Evolutionary conservation across 2,888 invertebrate species (phyloP), one percentile per base, ranked within the genome.

Genomic region (Empis livida): DNA sequence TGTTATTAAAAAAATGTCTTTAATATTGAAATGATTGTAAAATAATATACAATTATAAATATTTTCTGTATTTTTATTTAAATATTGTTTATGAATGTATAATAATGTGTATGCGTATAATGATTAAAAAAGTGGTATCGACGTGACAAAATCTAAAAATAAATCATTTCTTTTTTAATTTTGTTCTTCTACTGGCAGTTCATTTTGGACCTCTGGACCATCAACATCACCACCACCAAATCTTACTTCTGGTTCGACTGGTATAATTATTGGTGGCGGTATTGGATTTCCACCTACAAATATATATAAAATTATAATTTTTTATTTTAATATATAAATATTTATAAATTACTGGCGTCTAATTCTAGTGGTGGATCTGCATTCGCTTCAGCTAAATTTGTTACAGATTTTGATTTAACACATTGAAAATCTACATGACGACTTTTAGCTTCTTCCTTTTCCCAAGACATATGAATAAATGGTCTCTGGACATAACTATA

Each of bases 401-500:
- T 96, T 27, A 96, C 94, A 0, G 94, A 94, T 64, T 97, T 96
- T 4, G 93, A 94, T 70, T 95, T 96, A 47, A 97, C 94, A 65
- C 96, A 97, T 72, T 97, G 92, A 63, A 97, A 99, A 69, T 99
- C 99, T 0, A 99, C 99, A 64, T 99, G 99, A 1, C 99, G 81
- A 61, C 93, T 94, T 64, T 96, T 95, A 0, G 96, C 97, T 61
- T 99, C 99, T 62, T 99, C 99, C 61, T 99, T 99, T 66, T 99
- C 99, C 99, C 99, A 99, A 0, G 69, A 68, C 70, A 70, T 70
- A 63, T 96, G 94, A 46, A 99, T 90, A 70, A 99, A 99, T 0
- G 99, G 99, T 1, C 99, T 76, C 65, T 99, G 99, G 0, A 99
- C 97, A 68, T 99, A 99, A 71, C 97, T 99, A 73, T 99, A 99